A percentile compares a stretch with the other conserved stretches of the same genome.
Evolutionary conservation across 2,113 vertebrate genomes (phyloP).

Genomic region (Neolamprologus variostigma): DNA sequence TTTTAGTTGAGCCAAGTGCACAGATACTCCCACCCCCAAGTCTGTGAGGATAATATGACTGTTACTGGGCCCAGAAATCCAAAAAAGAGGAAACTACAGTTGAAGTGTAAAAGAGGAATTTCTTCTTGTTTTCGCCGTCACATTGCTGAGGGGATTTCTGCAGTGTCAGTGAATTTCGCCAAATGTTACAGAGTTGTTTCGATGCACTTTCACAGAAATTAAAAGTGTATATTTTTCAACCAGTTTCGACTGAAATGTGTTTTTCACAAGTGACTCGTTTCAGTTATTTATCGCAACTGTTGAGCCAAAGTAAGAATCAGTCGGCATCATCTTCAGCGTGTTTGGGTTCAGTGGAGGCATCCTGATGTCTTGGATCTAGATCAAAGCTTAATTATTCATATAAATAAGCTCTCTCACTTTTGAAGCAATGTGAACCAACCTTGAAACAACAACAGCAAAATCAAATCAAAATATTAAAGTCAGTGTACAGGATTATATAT

Average conservation of each 20-base stretch:
- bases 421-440: neutral
- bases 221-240: neutral
- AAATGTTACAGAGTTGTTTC: neutral
- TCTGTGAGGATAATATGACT: neutral
- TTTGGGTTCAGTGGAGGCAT: neutral
- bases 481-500: accelerated
- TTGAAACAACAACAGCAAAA: neutral
- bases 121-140: neutral
- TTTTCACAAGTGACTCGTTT: neutral
- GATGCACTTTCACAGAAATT: neutral
- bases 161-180: neutral
- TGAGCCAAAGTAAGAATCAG: neutral
- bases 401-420: neutral
- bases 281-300: accelerated
- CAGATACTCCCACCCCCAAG: neutral
- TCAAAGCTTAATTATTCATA: neutral
- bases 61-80: neutral
- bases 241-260: neutral
- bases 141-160: neutral
- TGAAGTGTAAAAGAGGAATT: neutral
- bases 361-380: neutral
- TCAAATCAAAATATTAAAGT: neutral
- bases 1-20: neutral
- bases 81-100: neutral
- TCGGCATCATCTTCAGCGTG: neutral